Percentiles rank a stretch among this genome's conserved stretches.
phyloP scores from a whole-genome alignment of 2,797 vertebrate species.

The Chrysocyon brachyurus region DNA sequence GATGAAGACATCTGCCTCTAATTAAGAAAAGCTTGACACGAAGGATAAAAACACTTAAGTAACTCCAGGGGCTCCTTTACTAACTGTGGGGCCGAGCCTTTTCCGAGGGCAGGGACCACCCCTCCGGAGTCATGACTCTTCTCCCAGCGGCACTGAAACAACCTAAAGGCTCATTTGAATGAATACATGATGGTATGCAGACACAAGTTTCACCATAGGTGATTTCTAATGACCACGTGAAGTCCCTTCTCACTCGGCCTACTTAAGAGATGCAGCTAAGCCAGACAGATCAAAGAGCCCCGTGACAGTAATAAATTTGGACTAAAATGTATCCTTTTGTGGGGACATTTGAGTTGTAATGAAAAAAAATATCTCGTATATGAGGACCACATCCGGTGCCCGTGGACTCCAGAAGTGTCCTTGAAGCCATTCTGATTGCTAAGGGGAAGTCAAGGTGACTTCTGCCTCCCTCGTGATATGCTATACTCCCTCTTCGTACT shows the following conservation, averaged over 20 bases:
- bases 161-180: neutral
- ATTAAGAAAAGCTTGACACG: neutral
- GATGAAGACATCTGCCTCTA: neutral
- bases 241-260: conserved; percentile 23
- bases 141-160: neutral
- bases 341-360: neutral
- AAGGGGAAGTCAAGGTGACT: neutral
- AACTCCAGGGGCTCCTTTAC: neutral
- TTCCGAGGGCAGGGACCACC: neutral
- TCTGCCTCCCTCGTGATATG: neutral
- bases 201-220: conserved; percentile 51
- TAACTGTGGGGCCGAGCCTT: neutral
- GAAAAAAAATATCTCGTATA: neutral
- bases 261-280: conserved; percentile 51
- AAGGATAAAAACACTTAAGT: neutral
- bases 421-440: neutral
- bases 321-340: conserved; percentile 48
- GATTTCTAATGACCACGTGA: conserved; percentile 42
- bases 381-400: neutral
- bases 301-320: neutral
- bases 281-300: neutral
- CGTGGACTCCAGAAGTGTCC: neutral
- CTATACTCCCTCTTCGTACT: neutral
- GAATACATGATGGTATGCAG: neutral
- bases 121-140: neutral